phyloP scores from a whole-genome alignment of 2,797 vertebrate genomes.

The Vultur gryphus region DNA sequence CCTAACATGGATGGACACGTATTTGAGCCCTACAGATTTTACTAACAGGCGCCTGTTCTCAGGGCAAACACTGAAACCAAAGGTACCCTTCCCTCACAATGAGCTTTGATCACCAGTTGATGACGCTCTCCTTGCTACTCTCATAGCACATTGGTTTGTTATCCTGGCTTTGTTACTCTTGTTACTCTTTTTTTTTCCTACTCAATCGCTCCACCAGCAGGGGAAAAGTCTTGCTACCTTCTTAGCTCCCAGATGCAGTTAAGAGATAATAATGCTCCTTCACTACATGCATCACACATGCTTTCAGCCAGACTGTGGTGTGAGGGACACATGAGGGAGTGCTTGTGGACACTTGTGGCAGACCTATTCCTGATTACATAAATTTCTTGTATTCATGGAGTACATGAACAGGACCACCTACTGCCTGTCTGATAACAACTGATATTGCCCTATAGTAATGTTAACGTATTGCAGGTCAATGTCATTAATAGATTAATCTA shows the following conservation, averaged over 20 bases:
- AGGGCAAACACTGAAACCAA: neutral
- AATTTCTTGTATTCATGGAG: neutral
- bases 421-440: neutral
- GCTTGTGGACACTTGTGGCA: neutral
- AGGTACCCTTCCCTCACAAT: neutral
- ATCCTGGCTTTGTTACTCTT: neutral
- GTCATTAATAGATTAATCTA: neutral
- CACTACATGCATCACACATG: neutral
- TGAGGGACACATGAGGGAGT: neutral
- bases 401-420: neutral
- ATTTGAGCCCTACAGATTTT: neutral
- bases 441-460: neutral
- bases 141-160: neutral
- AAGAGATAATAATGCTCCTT: neutral
- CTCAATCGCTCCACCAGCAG: neutral
- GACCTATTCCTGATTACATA: neutral
- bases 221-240: neutral
- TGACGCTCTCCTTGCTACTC: neutral
- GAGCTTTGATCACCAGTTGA: neutral
- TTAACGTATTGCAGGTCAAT: neutral
- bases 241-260: neutral
- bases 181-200: neutral
- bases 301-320: neutral
- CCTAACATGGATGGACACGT: accelerated
- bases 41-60: neutral